Percentiles rank a stretch among this genome's conserved stretches.
These are phyloP conservation scores for Sebastes diploproa DNA, from an alignment of 2,797 vertebrate genomes.

Conservation along the genomic window DNA sequence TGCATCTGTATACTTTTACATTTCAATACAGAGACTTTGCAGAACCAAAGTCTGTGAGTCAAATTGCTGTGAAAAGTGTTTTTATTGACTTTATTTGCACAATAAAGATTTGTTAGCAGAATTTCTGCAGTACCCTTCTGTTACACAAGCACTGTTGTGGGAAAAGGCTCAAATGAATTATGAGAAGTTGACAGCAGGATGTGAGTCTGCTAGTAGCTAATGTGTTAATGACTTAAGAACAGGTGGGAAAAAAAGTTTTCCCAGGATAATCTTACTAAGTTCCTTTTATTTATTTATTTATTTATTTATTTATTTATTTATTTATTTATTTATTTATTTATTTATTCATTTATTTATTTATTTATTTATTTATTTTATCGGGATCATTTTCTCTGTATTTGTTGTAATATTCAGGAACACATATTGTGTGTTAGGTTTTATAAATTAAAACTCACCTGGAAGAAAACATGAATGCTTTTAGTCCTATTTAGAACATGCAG, in stretches of 20 bases:
- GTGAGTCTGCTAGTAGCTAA: not conserved
- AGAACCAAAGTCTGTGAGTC: not conserved
- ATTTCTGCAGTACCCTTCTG: not conserved
- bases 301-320: no score
- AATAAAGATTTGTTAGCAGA: conserved; percentile 16
- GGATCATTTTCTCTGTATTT: no score
- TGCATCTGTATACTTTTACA: not conserved
- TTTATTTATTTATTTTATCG: no score
- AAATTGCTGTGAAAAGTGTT: not conserved
- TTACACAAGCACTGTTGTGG: not conserved
- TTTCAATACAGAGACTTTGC: not conserved
- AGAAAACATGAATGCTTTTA: not conserved
- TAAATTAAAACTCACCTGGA: not conserved
- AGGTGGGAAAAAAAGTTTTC: no score
- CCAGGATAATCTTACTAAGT: no score
- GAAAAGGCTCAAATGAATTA: not conserved
- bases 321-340: no score
- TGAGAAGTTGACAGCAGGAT: not conserved
- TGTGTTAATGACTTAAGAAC: no score
- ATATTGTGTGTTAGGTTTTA: not conserved
- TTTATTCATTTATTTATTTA: no score
- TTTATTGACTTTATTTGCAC: conserved; percentile 1
- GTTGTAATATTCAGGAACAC: no score
- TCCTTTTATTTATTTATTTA: no score
- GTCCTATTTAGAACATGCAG: no score